phyloP scores from a whole-genome alignment of 2,888 invertebrate genomes.

The Chesias legatella region DNA sequence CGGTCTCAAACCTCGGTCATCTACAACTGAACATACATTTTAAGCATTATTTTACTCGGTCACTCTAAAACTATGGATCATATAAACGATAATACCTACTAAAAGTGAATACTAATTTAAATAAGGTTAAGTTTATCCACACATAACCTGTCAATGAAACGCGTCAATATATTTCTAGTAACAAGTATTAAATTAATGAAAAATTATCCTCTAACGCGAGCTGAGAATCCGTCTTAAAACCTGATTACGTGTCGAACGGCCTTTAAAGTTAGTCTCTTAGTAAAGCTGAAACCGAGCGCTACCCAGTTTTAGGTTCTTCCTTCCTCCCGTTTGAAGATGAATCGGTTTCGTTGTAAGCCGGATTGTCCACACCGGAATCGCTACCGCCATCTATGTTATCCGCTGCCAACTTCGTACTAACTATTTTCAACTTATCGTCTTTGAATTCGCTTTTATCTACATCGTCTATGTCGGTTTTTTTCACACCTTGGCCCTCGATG shows the following conservation, averaged over 20 bases:
- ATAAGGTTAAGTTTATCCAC: too few species aligned
- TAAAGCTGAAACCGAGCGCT: slow-evolving; percentile 13
- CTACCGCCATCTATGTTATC: slow-evolving; percentile 70
- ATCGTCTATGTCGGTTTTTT: slow-evolving; percentile 47
- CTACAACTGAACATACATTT: too few species aligned
- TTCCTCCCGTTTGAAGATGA: slow-evolving; percentile 41
- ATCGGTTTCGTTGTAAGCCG: slow-evolving; percentile 63
- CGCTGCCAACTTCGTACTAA: slow-evolving; percentile 38
- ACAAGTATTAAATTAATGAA: too few species aligned
- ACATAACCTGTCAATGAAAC: too few species aligned
- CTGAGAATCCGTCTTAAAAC: background rate
- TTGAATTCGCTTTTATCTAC: slow-evolving; percentile 42
- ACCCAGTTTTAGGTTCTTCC: slow-evolving; percentile 27
- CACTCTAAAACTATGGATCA: slow-evolving; percentile 11
- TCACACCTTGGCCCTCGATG: slow-evolving; percentile 52
- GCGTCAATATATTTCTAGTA: too few species aligned
- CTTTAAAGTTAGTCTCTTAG: slow-evolving; percentile 7
- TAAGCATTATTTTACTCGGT: background rate
- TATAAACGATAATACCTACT: slow-evolving; percentile 7
- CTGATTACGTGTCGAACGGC: slow-evolving; percentile 7
- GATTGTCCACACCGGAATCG: slow-evolving; percentile 72
- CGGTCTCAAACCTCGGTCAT: too few species aligned
- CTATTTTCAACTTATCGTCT: slow-evolving; percentile 25
- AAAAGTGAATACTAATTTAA: background rate
- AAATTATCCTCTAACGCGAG: too few species aligned